These are phyloP conservation scores for Phainopepla nitens DNA, from an alignment of 2,113 vertebrate species.

Conservation along the genomic window DNA sequence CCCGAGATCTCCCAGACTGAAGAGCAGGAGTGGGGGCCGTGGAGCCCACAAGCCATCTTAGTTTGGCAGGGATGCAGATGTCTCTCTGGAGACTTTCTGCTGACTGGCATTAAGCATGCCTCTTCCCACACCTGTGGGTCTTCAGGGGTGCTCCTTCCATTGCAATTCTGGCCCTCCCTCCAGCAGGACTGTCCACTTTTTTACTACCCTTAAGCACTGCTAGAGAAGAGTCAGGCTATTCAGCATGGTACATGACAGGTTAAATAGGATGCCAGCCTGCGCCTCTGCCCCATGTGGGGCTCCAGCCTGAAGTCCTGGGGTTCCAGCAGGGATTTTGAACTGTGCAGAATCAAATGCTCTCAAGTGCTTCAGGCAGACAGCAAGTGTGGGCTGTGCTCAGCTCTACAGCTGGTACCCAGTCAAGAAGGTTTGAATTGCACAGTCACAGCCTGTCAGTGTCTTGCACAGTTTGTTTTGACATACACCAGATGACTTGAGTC, in stretches of 20 bases:
- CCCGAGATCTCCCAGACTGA: neutral
- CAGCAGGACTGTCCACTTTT: neutral
- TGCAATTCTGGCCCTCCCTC: neutral
- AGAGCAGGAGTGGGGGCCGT: neutral
- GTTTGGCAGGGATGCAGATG: neutral
- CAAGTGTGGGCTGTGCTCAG: neutral
- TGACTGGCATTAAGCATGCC: neutral
- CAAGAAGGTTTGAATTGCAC: neutral
- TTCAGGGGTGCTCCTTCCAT: neutral
- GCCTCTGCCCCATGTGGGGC: neutral
- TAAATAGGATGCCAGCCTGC: neutral
- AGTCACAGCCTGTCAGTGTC: neutral
- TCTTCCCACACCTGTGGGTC: neutral
- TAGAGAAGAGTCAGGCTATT: neutral
- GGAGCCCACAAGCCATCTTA: neutral
- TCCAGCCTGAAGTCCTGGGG: neutral
- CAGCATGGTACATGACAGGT: neutral
- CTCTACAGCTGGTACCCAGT: constrained; percentile 24
- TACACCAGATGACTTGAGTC: neutral
- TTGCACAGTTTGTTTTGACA: constrained; percentile 30
- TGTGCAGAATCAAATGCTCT: neutral
- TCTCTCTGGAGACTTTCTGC: neutral
- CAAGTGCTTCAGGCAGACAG: neutral
- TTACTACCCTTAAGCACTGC: neutral
- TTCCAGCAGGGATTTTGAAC: neutral